A percentile compares a stretch with the other conserved stretches of the same genome.
Evolutionary conservation across 2,113 vertebrate genomes (phyloP).

Genomic region (Tonatia bakeri): DNA sequence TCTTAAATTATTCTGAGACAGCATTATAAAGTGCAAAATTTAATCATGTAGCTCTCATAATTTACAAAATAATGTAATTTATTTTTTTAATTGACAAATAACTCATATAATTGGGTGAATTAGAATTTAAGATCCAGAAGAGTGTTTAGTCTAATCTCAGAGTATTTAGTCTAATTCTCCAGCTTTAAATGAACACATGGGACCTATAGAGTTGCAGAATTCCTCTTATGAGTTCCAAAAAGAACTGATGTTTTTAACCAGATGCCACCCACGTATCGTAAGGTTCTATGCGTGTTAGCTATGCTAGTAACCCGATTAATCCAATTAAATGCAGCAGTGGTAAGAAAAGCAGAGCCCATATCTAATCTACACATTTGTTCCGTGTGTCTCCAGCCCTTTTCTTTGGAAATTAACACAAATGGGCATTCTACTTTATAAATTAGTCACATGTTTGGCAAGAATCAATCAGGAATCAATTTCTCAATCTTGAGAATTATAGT

Average conservation of each 20-base stretch:
- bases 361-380: neutral
- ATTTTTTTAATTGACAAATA: constrained; percentile 30
- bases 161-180: neutral
- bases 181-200: neutral
- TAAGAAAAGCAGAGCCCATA: neutral
- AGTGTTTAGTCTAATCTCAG: neutral
- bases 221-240: neutral
- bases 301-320: neutral
- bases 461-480: neutral
- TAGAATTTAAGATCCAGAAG: neutral
- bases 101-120: neutral
- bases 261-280: neutral
- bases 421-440: neutral
- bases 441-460: neutral
- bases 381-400: neutral
- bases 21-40: neutral
- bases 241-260: neutral
- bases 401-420: neutral
- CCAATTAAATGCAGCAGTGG: neutral
- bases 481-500: neutral
- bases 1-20: neutral
- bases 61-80: neutral
- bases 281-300: neutral
- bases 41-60: neutral
- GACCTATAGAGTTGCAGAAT: neutral